Evolutionary conservation across 2,888 invertebrate species (phyloP), one percentile per base, ranked within the genome.

Genomic region (Phortica magna): DNA sequence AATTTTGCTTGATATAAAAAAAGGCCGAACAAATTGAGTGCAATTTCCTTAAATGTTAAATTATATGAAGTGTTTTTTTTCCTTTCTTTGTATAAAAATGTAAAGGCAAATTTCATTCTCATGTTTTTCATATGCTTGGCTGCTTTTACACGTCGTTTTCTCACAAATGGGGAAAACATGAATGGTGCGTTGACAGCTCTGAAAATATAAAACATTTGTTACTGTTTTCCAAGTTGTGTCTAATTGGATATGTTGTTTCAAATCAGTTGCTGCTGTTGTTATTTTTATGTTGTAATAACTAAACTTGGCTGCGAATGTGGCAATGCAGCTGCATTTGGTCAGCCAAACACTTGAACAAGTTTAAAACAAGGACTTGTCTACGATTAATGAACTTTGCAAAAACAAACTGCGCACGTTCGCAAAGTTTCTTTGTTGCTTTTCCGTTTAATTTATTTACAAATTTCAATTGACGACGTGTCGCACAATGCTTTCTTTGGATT

Each of bases 201-300:
- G 55, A 55, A 55, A 14, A 55, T 17, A 55, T 55, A 55, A 14
- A 55, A 55, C n/a, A 55, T 55, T n/a, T 55, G 55, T 55, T 55
- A 17, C 55, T n/a, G 17, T 55, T 55, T 55, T 22, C 10, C 22
- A 22, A 1, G 22, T 61, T 61, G 5, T 61, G 22, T 9, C 48
- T 48, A 22, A 22, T 61, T 61, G 17, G 22, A 61, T 17, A 61
- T 61, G 61, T 19, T 22, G 10, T 10, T 22, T 17, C n/a, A 61
- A 10, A 61, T 61, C 12, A 61, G 61, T 61, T 61, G 59, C 17
- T 59, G 10, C 17, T 17, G 22, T 9, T 61, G 19, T 19, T 61
- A 61, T 61, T 61, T 61, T 48, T 48, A 12, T 48, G n/a, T 55
- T 55, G 55, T 55, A 17, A 19, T 22, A 22, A 22, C 61, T 19